These are phyloP conservation scores for Aphelenchoides bicaudatus DNA, from an alignment of 2,888 invertebrate species.

Conservation along the genomic window DNA sequence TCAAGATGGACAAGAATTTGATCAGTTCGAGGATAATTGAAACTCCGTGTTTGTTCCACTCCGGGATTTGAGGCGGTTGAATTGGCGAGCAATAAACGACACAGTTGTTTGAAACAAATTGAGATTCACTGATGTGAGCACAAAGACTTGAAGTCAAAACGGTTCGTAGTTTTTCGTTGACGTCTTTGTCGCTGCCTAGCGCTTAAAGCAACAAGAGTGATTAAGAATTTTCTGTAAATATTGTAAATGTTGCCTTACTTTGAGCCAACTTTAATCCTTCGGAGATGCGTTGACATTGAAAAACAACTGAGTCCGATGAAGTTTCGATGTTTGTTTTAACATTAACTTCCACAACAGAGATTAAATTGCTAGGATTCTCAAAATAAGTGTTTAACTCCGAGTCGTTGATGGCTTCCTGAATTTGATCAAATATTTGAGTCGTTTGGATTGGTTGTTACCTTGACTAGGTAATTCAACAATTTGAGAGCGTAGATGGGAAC, in stretches of 20 bases:
- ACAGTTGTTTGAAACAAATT: conserved; percentile 39
- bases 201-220: background rate
- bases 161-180: background rate
- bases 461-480: conserved; percentile 39
- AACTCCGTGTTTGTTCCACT: conserved; percentile 49
- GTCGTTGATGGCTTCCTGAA: conserved; percentile 36
- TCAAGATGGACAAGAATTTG: conserved; percentile 46
- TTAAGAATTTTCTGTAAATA: background rate
- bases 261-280: conserved; percentile 52
- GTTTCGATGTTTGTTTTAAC: conserved; percentile 40
- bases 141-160: conserved; percentile 42
- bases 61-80: too few relatives aligned
- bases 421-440: background rate
- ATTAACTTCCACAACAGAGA: conserved; percentile 49
- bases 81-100: too few relatives aligned
- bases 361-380: conserved; percentile 44
- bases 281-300: conserved; percentile 53
- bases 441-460: conserved; percentile 26
- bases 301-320: conserved; percentile 19
- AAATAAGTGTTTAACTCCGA: conserved; percentile 25
- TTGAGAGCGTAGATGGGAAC: conserved; percentile 44
- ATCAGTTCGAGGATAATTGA: conserved; percentile 48
- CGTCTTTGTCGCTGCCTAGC: background rate
- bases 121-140: conserved; percentile 46
- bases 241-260: conserved; percentile 30